These are phyloP conservation scores for Colletes collaris DNA, from an alignment of 2,888 invertebrate genomes.

Conservation along the genomic window DNA sequence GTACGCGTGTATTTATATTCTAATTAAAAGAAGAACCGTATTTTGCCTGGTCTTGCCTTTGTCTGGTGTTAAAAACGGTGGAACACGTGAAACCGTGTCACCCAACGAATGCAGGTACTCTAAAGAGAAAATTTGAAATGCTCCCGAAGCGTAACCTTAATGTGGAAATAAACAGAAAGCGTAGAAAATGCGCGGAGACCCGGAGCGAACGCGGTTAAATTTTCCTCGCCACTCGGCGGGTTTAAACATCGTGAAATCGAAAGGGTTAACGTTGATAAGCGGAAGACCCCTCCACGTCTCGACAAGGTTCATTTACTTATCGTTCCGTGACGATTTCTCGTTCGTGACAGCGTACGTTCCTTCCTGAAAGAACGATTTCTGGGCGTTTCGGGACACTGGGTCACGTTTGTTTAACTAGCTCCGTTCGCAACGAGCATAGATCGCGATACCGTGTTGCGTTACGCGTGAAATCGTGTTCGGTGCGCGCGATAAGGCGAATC, in stretches of 20 bases:
- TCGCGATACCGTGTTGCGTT: conserved; percentile 30
- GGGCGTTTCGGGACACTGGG: not conserved
- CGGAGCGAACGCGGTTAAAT: not conserved
- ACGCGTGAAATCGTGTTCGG: conserved; percentile 28
- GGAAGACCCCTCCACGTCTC: not conserved
- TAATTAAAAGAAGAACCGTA: no score
- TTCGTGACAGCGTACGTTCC: no score
- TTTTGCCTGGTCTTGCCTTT: no score
- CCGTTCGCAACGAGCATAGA: conserved; percentile 34
- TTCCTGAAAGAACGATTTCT: not conserved
- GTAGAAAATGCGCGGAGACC: not conserved
- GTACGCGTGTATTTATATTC: no score
- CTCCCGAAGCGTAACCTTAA: no score
- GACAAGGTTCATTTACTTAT: not conserved
- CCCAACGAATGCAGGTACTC: no score
- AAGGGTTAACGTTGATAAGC: not conserved
- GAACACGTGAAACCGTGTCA: no score
- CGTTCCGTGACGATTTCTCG: not conserved
- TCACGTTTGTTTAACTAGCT: conserved; percentile 35
- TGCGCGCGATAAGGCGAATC: conserved; percentile 64
- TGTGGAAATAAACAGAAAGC: not conserved
- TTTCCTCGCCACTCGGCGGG: not conserved
- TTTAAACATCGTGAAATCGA: not conserved
- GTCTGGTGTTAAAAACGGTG: no score
- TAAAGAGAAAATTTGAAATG: no score